A percentile compares a stretch with the other conserved stretches of the same genome.
Evolutionary conservation across 2,797 vertebrate genomes (phyloP).

Genomic region (Fistularia commersonii): DNA sequence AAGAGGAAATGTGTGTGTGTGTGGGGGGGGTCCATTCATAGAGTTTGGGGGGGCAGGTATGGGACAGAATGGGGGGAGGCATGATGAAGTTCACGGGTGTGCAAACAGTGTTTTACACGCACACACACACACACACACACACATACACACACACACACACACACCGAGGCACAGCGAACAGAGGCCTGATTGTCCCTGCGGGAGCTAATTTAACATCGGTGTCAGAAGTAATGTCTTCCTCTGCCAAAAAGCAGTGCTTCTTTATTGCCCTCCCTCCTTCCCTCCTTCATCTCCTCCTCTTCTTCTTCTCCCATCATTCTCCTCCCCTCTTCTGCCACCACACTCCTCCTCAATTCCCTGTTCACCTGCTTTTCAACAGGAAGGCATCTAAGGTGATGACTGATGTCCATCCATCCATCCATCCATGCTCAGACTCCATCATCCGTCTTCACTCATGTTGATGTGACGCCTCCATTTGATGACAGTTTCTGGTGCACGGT

Average conservation of each 20-base stretch:
- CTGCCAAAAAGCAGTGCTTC: slow-evolving; percentile 55
- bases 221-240: slow-evolving; percentile 67
- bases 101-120: slow-evolving; percentile 32
- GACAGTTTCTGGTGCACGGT: slow-evolving; percentile 45
- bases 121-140: slow-evolving; percentile 23
- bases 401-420: neutral
- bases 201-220: slow-evolving; percentile 71
- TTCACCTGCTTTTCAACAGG: neutral
- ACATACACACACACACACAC: slow-evolving; percentile 6
- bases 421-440: slow-evolving; percentile 4
- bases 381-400: neutral
- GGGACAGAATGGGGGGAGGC: slow-evolving; percentile 23
- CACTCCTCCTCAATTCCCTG: slow-evolving; percentile 1
- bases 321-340: neutral
- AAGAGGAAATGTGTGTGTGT: slow-evolving; percentile 1
- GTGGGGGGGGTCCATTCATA: slow-evolving; percentile 3
- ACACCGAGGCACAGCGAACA: slow-evolving; percentile 55
- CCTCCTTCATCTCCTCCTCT: slow-evolving; percentile 19
- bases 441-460: slow-evolving; percentile 28
- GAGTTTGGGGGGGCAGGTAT: slow-evolving; percentile 9
- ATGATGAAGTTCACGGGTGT: slow-evolving; percentile 36
- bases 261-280: slow-evolving; percentile 45
- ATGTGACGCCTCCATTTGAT: slow-evolving; percentile 45
- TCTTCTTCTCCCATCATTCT: slow-evolving; percentile 15
- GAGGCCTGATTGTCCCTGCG: slow-evolving; percentile 59